phyloP scores from a whole-genome alignment of 2,797 vertebrate genomes.

The Acanthurus leucopareius region DNA sequence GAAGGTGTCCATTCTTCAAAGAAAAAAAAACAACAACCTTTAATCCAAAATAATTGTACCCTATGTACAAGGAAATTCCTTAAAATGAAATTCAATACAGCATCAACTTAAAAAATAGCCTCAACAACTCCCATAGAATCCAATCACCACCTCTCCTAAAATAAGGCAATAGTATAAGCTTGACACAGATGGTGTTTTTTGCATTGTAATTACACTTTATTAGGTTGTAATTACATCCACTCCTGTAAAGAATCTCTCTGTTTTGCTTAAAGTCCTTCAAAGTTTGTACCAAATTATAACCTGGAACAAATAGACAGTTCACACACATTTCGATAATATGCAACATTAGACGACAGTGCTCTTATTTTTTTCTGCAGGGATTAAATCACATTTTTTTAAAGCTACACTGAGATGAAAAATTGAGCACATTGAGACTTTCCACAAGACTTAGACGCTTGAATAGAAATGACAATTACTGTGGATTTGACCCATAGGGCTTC shows the following conservation, averaged over 20 bases:
- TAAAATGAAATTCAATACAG: background rate
- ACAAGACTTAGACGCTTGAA: background rate
- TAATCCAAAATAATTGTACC: background rate
- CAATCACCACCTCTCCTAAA: slow-evolving; percentile 1
- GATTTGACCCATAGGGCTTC: background rate
- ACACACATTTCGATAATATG: slow-evolving; percentile 3
- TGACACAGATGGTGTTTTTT: slow-evolving; percentile 18
- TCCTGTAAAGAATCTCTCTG: background rate
- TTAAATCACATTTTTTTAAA: background rate
- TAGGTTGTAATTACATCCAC: slow-evolving; percentile 8
- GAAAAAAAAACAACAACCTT: background rate
- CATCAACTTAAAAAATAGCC: slow-evolving; percentile 1
- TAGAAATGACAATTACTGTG: background rate
- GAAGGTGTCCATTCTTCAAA: background rate
- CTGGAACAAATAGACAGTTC: slow-evolving; percentile 8
- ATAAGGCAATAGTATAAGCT: slow-evolving; percentile 7
- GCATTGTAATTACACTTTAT: slow-evolving; percentile 25
- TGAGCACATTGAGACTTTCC: background rate
- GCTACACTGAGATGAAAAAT: background rate
- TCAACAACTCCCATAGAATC: background rate
- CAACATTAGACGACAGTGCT: background rate
- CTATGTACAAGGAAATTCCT: background rate
- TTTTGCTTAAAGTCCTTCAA: background rate
- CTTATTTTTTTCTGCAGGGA: background rate
- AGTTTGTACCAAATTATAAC: slow-evolving; percentile 12